Evolutionary conservation across 1,140 invertebrate genomes (phyloP), one percentile per base, ranked within the genome.

Genomic region (Penaeus indicus): DNA sequence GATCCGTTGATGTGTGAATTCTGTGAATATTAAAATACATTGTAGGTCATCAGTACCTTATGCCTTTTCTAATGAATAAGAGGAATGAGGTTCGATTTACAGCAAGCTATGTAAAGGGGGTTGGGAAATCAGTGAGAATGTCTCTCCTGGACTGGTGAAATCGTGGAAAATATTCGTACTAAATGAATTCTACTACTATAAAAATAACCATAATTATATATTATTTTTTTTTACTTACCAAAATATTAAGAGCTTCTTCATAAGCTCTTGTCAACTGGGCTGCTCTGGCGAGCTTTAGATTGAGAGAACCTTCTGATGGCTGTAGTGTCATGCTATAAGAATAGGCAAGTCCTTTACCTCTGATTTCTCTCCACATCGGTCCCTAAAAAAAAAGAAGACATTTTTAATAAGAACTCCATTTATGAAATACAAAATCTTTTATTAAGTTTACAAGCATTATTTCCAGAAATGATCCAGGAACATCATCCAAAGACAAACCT

Each of bases 291-390:
- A 94, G 8, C 67, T 94, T 93, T 85, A 98, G 94, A 91, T 95
- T 95, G 3, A 98, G 91, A 1, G 96, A 92, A 0, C 95, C 96
- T 93, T 96, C 95, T 91, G 96, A 94, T 22, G 94, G 94, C 90
- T 94, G 93, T 13, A 94, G 91, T 79, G 93, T 92, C 27, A 97
- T 94, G 64, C 93, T 94, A 93, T 96, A 97, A 69, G 95, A 93
- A 93, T 98, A 98, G 1, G 97, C 94, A n/a, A 97, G 94, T 13
- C 97, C 97, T 90, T 95, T 95, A 47, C 97, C 97, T 92, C 97
- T 94, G 88, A 98, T 95, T 92, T 96, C 94, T 86, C 95, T 95
- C 96, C 97, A 98, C 94, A 98, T 95, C 60, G 97, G 97, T 62
- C 97, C 97, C 95, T 97, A 91, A 60, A 79, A 62, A 47, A 47